phyloP scores from a whole-genome alignment of 2,888 invertebrate species.

The Phymatocera aterrima region DNA sequence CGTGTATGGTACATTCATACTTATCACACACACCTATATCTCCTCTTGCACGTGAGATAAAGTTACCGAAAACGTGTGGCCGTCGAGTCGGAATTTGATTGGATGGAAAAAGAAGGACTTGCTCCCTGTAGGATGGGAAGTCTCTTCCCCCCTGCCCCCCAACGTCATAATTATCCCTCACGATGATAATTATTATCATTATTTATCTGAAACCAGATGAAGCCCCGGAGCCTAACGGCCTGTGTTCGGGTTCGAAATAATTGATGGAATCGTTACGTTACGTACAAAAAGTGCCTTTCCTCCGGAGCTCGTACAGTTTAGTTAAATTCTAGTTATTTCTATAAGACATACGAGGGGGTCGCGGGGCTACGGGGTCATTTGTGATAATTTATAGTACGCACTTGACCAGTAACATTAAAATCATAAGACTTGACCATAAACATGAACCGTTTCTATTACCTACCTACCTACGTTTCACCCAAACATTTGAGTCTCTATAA shows the following conservation, averaged over 20 bases:
- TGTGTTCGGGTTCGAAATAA: not conserved
- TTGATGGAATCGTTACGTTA: not conserved
- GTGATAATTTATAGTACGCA: constrained; percentile 8
- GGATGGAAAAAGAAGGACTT: too few relatives aligned
- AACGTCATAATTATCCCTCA: not conserved
- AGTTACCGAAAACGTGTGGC: too few relatives aligned
- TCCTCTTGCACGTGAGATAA: constrained; percentile 37
- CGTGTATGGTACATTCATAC: constrained; percentile 60
- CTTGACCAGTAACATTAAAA: constrained; percentile 16
- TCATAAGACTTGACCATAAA: constrained; percentile 34
- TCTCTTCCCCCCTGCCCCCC: too few relatives aligned
- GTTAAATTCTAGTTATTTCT: not conserved
- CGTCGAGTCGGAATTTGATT: not conserved
- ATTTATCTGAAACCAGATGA: too few relatives aligned
- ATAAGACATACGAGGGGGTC: not conserved
- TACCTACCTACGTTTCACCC: constrained; percentile 34
- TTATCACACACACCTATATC: constrained; percentile 61
- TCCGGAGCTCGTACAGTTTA: not conserved
- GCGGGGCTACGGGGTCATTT: not conserved
- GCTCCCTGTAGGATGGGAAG: too few relatives aligned
- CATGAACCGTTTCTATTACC: not conserved
- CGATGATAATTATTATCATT: not conserved
- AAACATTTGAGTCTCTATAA: constrained; percentile 32
- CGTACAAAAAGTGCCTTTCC: too few relatives aligned
- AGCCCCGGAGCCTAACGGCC: too few relatives aligned